Evolutionary conservation across 2,113 vertebrate genomes (phyloP).

Genomic region (Gracilinanus agilis): DNA sequence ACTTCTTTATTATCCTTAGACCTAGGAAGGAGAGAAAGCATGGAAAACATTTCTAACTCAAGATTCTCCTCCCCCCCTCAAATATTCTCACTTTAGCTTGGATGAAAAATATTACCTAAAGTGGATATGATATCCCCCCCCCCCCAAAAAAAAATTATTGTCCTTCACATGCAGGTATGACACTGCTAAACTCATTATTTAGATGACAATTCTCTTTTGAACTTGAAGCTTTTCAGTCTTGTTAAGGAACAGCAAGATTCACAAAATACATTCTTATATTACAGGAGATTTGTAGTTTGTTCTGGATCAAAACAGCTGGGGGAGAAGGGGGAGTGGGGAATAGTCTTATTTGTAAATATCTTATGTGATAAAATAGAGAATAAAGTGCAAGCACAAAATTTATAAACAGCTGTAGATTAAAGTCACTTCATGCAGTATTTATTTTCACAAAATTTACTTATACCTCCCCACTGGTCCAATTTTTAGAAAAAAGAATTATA

Average conservation of each 20-base stretch:
- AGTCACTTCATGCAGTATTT: neutral
- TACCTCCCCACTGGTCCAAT: neutral
- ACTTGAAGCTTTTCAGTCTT: constrained; percentile 31
- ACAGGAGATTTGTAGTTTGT: constrained; percentile 29
- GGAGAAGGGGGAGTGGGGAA: constrained; percentile 12
- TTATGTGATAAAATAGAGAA: neutral
- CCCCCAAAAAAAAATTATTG: neutral
- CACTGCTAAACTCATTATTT: neutral
- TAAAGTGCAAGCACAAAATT: neutral
- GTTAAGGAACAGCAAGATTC: constrained; percentile 33
- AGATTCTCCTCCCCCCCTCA: neutral
- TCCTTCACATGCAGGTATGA: neutral
- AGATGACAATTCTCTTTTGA: neutral
- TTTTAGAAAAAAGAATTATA: neutral
- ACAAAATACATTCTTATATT: neutral
- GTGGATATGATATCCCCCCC: neutral
- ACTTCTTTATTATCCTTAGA: neutral
- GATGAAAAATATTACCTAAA: neutral
- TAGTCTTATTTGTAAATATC: constrained; percentile 17
- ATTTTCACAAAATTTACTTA: neutral
- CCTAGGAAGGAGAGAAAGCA: constrained; percentile 9
- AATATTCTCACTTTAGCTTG: neutral
- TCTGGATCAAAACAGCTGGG: neutral
- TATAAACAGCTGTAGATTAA: neutral
- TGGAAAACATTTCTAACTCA: neutral